A percentile compares a stretch with the other conserved stretches of the same genome.
Conservation (phyloP, 2,113 vertebrate genomes). For the Dasyornis broadbenti region DNA sequence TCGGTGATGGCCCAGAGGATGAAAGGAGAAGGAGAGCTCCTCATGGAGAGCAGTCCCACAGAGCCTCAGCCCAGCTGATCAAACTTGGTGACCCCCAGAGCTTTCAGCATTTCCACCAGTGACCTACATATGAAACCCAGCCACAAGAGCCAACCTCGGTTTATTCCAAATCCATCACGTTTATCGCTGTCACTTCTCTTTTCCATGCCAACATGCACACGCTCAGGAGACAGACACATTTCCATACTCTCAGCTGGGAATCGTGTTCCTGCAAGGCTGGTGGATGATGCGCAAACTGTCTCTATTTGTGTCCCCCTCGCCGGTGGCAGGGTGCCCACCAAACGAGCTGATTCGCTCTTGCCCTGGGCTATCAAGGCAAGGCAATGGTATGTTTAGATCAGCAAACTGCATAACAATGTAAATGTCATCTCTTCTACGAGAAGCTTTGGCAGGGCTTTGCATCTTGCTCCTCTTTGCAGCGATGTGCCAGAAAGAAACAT, state of each 20-base stretch:
- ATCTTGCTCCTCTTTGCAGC: neutral
- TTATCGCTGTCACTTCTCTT: neutral
- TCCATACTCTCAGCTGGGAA: conserved; percentile 37
- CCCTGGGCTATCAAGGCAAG: conserved; percentile 58
- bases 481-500: conserved; percentile 10
- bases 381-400: conserved; percentile 60
- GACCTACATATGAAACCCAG: neutral
- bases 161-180: neutral
- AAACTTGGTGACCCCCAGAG: neutral
- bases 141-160: neutral
- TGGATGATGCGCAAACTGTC: conserved; percentile 41
- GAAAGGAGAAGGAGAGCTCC: neutral
- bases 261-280: neutral
- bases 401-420: conserved; percentile 57
- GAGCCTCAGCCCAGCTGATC: neutral
- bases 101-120: neutral
- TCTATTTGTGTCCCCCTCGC: conserved; percentile 42
- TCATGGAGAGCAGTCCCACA: rapidly evolving
- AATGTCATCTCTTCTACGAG: conserved; percentile 46
- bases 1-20: neutral
- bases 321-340: conserved; percentile 37
- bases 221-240: conserved; percentile 36
- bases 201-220: neutral
- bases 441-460: conserved; percentile 40
- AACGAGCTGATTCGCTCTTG: conserved; percentile 51